These are phyloP conservation scores for Microcebus murinus DNA, from an alignment of 2,113 vertebrate genomes.

Conservation along the genomic window DNA sequence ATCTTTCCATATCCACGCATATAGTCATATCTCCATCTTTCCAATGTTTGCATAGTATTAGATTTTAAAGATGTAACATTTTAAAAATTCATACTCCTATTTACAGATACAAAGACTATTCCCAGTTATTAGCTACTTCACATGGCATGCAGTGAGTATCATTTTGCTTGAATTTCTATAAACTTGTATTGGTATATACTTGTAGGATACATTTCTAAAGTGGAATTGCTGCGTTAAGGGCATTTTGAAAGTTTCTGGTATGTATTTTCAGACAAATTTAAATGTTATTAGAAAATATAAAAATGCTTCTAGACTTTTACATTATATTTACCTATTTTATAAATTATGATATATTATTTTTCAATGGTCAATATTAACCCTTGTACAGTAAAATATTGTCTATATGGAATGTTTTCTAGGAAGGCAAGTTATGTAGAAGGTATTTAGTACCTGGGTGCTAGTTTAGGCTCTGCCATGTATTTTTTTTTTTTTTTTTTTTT, in stretches of 20 bases:
- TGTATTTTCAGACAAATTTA: background rate
- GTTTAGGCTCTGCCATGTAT: background rate
- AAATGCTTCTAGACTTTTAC: background rate
- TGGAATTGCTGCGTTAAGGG: background rate
- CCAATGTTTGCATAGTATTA: background rate
- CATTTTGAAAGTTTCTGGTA: background rate
- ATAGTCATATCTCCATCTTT: background rate
- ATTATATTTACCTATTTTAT: background rate
- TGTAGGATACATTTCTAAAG: constrained; percentile 41
- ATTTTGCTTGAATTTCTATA: background rate
- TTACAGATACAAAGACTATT: background rate
- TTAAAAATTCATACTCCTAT: background rate
- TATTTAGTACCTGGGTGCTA: background rate
- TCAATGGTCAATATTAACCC: background rate
- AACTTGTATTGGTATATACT: background rate
- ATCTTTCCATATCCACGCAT: background rate
- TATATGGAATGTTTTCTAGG: background rate
- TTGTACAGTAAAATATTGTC: background rate
- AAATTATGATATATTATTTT: background rate
- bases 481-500: constrained; percentile 35
- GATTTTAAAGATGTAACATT: background rate
- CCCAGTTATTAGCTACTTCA: background rate
- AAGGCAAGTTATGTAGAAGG: background rate
- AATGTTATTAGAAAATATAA: constrained; percentile 2
- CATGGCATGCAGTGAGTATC: background rate